Base-by-base conservation (phyloP, 1,140 invertebrate species). In the Caenorhabditis brenneri region DNA sequence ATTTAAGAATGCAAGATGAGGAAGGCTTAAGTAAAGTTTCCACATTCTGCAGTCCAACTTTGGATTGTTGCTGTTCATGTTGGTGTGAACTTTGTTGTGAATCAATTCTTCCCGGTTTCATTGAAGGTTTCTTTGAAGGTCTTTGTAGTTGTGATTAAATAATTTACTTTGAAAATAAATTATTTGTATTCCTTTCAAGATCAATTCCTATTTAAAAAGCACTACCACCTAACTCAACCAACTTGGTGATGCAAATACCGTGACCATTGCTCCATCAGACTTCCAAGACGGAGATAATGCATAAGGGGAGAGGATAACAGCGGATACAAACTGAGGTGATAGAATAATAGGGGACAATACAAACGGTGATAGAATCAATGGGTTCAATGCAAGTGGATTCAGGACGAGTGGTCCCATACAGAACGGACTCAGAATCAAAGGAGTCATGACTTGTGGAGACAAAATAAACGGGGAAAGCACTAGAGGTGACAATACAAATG, bases 271-370 rank as follows among this genome's bases (percentile, higher is more conserved):
- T 74, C 65, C 65, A 74, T n/a, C 15, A 31, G 65, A 74, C 24
- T 74, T 74, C 65, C 65, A 74, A 1, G 65, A 74, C 36, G 89
- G 89, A 10, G 89, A 88, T 24, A 90, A 69, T 0, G 88, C 88
- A 58, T 87, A 86, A 19, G 89, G 89, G 19, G 85, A 86, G 7
- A 90, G 83, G 79, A 90, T 87, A 15, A 90, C 82, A 39, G 89
- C 87, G 29, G 86, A 87, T 4, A 89, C 81, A 0, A 74, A 85
- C 53, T 88, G 87, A 46, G 89, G 89, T 19, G 86, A 86, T 15
- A 88, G 79, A 49, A 88, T 87, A 10, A 88, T 31, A 15, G 86
- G 88, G 31, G 85, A 82, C 12, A 89, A 84, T 48, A 90, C 88
- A 19, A 90, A 84, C 9, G 65, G 65, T 16, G 65, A 74, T 10